Evolutionary conservation across 64 coral and sea anemone genomes (phyloP).

Genomic region (Montipora sp.): DNA sequence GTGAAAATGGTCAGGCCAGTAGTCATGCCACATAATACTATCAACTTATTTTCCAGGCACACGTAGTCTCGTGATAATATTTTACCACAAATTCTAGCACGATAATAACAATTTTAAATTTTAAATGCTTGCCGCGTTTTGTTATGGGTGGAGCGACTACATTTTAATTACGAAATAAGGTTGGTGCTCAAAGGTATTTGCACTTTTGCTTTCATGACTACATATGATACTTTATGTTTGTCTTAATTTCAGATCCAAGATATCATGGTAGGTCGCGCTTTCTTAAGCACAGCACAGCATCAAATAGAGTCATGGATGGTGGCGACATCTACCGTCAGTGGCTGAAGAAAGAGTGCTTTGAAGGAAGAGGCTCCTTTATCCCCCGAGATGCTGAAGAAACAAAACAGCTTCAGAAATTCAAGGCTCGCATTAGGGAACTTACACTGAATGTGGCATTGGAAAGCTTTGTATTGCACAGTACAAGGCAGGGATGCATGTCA

Average conservation of each 20-base stretch:
- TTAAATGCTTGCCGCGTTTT: too few relatives aligned
- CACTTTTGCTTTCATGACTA: too few relatives aligned
- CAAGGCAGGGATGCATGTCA: background rate
- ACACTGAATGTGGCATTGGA: constrained; percentile 8
- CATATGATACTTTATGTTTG: too few relatives aligned
- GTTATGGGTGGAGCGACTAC: too few relatives aligned
- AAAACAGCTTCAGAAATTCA: background rate
- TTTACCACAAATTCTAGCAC: too few relatives aligned
- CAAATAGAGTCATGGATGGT: background rate
- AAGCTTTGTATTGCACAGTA: constrained; percentile 8
- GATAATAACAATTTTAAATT: too few relatives aligned
- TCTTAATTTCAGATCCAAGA: too few relatives aligned
- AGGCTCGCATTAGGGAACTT: background rate
- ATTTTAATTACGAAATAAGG: too few relatives aligned
- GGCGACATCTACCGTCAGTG: constrained; percentile 2
- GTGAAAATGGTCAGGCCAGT: background rate
- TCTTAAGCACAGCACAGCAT: background rate
- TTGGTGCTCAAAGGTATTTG: too few relatives aligned
- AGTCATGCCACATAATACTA: too few relatives aligned
- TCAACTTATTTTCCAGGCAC: too few relatives aligned
- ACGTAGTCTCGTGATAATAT: too few relatives aligned
- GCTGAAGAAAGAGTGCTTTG: constrained; percentile 8
- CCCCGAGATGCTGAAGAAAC: constrained; percentile 6
- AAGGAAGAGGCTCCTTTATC: constrained; percentile 3
- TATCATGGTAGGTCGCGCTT: background rate